Evolutionary conservation across 2,113 vertebrate genomes (phyloP), one percentile per base, ranked within the genome.

Genomic region (Sakesphorus luctuosus): DNA sequence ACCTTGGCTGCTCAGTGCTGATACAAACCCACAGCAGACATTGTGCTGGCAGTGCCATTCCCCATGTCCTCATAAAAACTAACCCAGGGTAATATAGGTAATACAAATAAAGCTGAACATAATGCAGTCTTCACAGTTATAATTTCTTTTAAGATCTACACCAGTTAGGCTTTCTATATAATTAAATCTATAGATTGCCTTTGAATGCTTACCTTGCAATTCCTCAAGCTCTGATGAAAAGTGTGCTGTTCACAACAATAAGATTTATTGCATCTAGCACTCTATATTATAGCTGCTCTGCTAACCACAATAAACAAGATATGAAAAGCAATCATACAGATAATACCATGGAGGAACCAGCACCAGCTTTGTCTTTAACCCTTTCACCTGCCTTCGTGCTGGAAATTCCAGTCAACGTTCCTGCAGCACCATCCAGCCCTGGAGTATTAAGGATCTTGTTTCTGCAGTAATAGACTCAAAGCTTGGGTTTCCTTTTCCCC

Each of bases 321-420:
- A 97, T 80, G 94, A 97, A 96, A 97, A 96, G 97, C 93, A 96
- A 98, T 97, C 95, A 96, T 63, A 96, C 85, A 96, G 97, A 95
- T 97, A 97, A 97, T 82, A 65, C 88, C 74, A 84, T 9, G 66
- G 67, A 95, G 82, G 84, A 94, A 56, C 59, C 91, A 88, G 69
- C 31, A 47, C 50, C 74, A 47, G 77, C 66, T 90, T 91, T 4
- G 6, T 75, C 81, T 93, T 97, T 95, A 97, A 97, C 95, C 92
- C 95, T 84, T 97, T 95, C 95, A 71, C 69, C 82, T 75, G 74
- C 77, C 28, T 84, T 74, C 14, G 8, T 53, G 31, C 83, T 93
- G 68, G 40, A 40, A 76, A 11, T 17, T 21, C 43, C 3, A 1
- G 8, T 3, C 87, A 62, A 20, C 1, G 0, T 35, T 78, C n/a